Percentiles rank a stretch among this genome's conserved stretches.
phyloP scores from a whole-genome alignment of 2,113 vertebrate genomes.

The Triplophysa dalaica region DNA sequence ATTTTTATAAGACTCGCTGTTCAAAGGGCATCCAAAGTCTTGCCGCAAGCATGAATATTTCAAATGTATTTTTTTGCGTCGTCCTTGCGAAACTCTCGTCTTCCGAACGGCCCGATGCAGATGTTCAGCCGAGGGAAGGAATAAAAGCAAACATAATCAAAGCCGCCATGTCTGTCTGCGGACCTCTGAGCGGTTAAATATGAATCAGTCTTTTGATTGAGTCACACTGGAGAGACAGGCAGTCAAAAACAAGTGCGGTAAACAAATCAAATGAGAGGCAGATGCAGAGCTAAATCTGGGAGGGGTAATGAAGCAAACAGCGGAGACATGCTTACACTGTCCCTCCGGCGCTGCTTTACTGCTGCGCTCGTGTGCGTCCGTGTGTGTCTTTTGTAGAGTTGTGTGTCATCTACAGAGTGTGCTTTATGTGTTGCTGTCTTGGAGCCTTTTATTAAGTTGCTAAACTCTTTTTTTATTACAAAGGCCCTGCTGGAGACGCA shows the following conservation, averaged over 20 bases:
- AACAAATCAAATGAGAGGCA: constrained; percentile 36
- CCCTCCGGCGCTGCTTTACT: constrained; percentile 35
- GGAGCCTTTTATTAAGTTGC: neutral
- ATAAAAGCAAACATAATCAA: constrained; percentile 33
- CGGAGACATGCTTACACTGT: constrained; percentile 5
- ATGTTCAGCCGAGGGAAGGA: constrained; percentile 31
- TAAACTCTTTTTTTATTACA: constrained; percentile 24
- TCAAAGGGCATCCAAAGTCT: constrained; percentile 40
- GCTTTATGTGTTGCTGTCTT: constrained; percentile 1
- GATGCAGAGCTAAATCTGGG: neutral
- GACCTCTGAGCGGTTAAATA: constrained; percentile 45
- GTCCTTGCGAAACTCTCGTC: constrained; percentile 20
- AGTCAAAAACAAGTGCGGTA: constrained; percentile 12
- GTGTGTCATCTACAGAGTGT: neutral
- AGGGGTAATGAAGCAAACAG: constrained; percentile 18
- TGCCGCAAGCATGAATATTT: constrained; percentile 48
- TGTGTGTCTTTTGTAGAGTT: neutral
- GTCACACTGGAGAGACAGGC: constrained; percentile 10
- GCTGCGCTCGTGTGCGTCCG: neutral
- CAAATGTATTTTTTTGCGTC: constrained; percentile 37
- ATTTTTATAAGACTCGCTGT: constrained; percentile 21
- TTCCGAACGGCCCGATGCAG: constrained; percentile 28
- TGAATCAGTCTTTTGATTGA: constrained; percentile 47
- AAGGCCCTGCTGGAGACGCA: constrained; percentile 85
- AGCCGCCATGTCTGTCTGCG: constrained; percentile 34